Base-by-base conservation (phyloP, 2,797 vertebrate species). In the Brotula barbata region DNA sequence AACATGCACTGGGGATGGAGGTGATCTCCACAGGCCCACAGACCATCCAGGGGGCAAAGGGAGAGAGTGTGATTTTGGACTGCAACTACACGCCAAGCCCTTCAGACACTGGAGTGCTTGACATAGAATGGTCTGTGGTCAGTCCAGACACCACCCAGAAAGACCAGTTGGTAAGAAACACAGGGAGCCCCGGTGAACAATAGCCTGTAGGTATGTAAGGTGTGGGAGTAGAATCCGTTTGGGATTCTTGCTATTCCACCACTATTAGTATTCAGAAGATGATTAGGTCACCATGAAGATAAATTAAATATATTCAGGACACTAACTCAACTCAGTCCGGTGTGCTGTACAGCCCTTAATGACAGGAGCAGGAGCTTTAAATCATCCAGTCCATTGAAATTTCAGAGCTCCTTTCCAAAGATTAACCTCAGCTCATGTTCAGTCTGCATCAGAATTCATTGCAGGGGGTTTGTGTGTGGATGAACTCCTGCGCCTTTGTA, bases 111-210 rank as follows among this genome's bases (percentile, higher is more conserved):
- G 95, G 95, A 11, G 90, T 91, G 3, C 84, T 96, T 46, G 95
- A 95, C 65, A 96, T 96, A 0, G 93, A 96, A 52, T 97, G 96
- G 95, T 92, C 89, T 41, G 78, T 92, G 58, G 73, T 96, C 88
- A 92, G 90, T n/a, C 92, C 93, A 0, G 95, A 96, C 61, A 88
- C 88, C 0, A 85, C 92, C 0, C 71, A 89, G 50, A 92, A 92
- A 1, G 93, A 95, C 81, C 91, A 90, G 0, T 91, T 94, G 90
- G 94, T 96, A 79, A 91, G 93, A 61, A 31, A 49, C 16, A 20
- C 3, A 22, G 6, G 53, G 16, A n/a, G n/a, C n/a, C n/a, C n/a
- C 12, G 3, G 2, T 15, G 9, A 7, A 28, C 15, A 21, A 33
- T 2, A 6, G 16, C 10, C 6, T 2, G 1, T 11, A 15, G 15